A percentile compares a stretch with the other conserved stretches of the same genome.
These are phyloP conservation scores for Cavia aperea DNA, from an alignment of 2,113 vertebrate species.

Conservation along the genomic window DNA sequence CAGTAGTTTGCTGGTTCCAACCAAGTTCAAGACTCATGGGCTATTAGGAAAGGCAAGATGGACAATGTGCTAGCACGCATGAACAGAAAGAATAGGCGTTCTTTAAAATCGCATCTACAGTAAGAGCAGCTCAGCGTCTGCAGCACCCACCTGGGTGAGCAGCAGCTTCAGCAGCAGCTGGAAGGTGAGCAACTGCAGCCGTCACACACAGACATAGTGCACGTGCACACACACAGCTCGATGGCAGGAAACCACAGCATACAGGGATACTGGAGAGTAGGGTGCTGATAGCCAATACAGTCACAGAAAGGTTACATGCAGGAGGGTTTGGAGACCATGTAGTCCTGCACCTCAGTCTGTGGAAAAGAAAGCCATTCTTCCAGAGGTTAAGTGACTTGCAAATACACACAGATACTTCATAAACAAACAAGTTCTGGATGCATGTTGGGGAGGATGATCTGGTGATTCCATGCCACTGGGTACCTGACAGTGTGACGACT, in stretches of 20 bases:
- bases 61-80: slow-evolving; percentile 67
- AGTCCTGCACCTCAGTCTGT: background rate
- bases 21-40: slow-evolving; percentile 74
- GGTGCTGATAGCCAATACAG: background rate
- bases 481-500: background rate
- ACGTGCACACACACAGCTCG: rapidly evolving
- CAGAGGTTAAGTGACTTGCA: background rate
- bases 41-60: slow-evolving; percentile 70
- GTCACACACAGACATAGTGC: too few species aligned
- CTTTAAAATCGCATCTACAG: slow-evolving; percentile 54
- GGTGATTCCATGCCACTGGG: background rate
- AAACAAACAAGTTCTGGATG: background rate
- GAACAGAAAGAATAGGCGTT: slow-evolving; percentile 60
- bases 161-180: slow-evolving; percentile 50
- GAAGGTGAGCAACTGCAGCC: slow-evolving; percentile 38
- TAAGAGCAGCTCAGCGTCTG: slow-evolving; percentile 50
- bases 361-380: background rate
- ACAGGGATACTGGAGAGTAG: background rate
- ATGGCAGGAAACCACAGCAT: background rate
- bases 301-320: background rate
- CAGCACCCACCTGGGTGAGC: slow-evolving; percentile 51
- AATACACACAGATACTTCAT: background rate
- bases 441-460: background rate
- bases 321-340: background rate
- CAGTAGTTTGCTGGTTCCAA: slow-evolving; percentile 72